A percentile compares a stretch with the other conserved stretches of the same genome.
Conservation (phyloP, 2,888 invertebrate genomes). For the Peribatodes rhomboidaria region DNA sequence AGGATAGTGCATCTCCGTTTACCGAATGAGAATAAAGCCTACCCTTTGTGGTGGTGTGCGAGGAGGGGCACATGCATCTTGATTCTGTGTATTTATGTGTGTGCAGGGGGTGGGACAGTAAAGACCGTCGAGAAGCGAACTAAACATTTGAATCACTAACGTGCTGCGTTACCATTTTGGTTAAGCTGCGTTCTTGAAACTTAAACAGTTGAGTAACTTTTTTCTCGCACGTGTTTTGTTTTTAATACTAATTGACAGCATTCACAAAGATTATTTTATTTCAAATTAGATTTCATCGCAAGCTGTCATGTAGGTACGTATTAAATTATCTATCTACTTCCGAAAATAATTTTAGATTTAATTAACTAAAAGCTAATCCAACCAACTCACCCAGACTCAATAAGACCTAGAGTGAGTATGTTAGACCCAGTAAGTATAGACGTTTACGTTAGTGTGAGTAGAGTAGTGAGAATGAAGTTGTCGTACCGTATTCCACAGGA, state of each 20-base stretch:
- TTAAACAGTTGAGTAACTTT: background rate
- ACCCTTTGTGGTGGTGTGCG: slow-evolving; percentile 72
- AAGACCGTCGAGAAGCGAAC: slow-evolving; percentile 18
- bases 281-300: no score
- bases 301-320: no score
- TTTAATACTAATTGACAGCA: no score
- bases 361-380: no score
- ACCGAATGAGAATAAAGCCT: slow-evolving; percentile 84
- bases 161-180: slow-evolving; percentile 18
- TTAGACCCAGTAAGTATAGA: background rate
- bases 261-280: no score
- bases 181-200: slow-evolving; percentile 3
- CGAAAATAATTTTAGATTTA: background rate
- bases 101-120: slow-evolving; percentile 27
- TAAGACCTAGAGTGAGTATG: no score
- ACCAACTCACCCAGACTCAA: no score
- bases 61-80: slow-evolving; percentile 68
- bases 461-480: background rate
- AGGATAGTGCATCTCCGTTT: slow-evolving; percentile 89
- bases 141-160: slow-evolving; percentile 17
- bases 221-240: background rate
- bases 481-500: slow-evolving; percentile 16
- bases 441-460: background rate
- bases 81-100: slow-evolving; percentile 62
- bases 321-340: no score